Evolutionary conservation across 1,140 invertebrate species (phyloP), one percentile per base, ranked within the genome.

Genomic region (Camponotus floridanus): DNA sequence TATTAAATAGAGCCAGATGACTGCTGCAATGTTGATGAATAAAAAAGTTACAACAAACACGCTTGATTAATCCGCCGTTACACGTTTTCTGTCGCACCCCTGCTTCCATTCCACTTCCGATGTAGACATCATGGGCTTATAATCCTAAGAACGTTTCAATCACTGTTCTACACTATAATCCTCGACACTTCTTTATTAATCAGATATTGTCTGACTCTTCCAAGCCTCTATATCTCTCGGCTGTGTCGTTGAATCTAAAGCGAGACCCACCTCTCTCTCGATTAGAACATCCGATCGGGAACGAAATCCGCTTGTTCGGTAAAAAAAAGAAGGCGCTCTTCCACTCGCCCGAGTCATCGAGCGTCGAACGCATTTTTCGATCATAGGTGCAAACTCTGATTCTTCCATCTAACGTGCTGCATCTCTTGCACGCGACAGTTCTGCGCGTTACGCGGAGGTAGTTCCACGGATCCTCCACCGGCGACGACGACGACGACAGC

Each of bases 391-490:
- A 48, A 61, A 31, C 73, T 51, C 31, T 33, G 51, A 42, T 57
- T 21, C 18, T n/a, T 15, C 57, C 67, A 71, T 21, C 48, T 73
- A 45, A 61, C 68, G 55, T 85, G 48, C 62, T 15, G 8, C n/a
- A 76, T 73, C 59, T 39, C 68, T 86, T 45, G 31, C 71, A 31
- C 36, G 13, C 76, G 73, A 87, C 89, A 94, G 93, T 94, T 94
- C 94, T 93, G 94, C 91, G 92, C 92, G 92, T 93, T 92, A 92
- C 91, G 91, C 80, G 86, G 88, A 92, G 87, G 81, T 33, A 36
- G 26, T 83, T 74, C 78, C 78, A 51, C 65, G 64, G 62, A 59
- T 62, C 74, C 71, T 33, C 85, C 85, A 59, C 15, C 76, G 59
- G 18, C 31, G 33, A 26, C 3, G 64, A n/a, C 64, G 36, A 36